phyloP scores from a whole-genome alignment of 1,140 invertebrate species.

The Macrobrachium nipponense region DNA sequence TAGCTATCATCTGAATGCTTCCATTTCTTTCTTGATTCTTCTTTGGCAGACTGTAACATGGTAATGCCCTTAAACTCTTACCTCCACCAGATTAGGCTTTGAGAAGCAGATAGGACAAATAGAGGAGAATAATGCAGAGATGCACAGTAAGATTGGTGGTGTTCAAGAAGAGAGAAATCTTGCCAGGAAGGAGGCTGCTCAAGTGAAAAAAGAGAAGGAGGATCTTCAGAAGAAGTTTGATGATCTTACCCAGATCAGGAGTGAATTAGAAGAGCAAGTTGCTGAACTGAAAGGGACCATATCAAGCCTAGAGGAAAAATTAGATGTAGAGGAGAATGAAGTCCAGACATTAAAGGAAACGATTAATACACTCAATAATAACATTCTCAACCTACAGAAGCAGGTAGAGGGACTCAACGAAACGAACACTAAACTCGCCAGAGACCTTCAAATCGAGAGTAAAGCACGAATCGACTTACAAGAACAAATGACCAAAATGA shows the following conservation, averaged over 20 bases:
- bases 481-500: slow-evolving; percentile 22
- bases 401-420: slow-evolving; percentile 51
- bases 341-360: slow-evolving; percentile 38
- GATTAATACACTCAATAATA: slow-evolving; percentile 41
- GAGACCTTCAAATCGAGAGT: slow-evolving; percentile 45
- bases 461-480: slow-evolving; percentile 40
- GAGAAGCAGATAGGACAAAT: slow-evolving; percentile 56
- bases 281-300: slow-evolving; percentile 11
- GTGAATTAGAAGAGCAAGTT: slow-evolving; percentile 23
- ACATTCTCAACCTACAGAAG: slow-evolving; percentile 51
- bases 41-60: background rate
- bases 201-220: slow-evolving; percentile 22
- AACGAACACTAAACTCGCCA: slow-evolving; percentile 30
- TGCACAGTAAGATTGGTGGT: slow-evolving; percentile 51
- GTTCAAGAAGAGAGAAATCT: slow-evolving; percentile 33
- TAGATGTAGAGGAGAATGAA: slow-evolving; percentile 15
- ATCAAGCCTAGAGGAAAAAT: slow-evolving; percentile 23
- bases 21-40: background rate
- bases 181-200: slow-evolving; percentile 4
- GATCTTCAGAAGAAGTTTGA: slow-evolving; percentile 32
- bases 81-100: slow-evolving; percentile 30
- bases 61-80: background rate
- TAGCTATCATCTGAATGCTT: no score
- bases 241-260: slow-evolving; percentile 28
- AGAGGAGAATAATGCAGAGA: slow-evolving; percentile 51